These are phyloP conservation scores for Phyllopteryx taeniolatus DNA, from an alignment of 2,113 vertebrate genomes.

Conservation along the genomic window DNA sequence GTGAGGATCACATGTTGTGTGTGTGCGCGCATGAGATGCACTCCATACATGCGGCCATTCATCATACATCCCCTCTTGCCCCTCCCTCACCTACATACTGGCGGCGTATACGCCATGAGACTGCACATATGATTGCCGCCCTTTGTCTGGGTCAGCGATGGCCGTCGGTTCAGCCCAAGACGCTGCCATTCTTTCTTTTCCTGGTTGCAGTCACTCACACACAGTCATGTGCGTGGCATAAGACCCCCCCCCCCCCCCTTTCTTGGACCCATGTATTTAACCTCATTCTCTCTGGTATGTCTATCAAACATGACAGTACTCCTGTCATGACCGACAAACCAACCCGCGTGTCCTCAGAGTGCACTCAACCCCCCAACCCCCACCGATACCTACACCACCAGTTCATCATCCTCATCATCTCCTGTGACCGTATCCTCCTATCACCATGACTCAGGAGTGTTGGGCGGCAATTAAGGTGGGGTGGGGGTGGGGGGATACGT, in stretches of 20 bases:
- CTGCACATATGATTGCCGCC: conserved; percentile 55
- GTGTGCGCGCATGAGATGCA: conserved; percentile 24
- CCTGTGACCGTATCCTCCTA: conserved; percentile 61
- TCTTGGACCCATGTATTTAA: conserved; percentile 33
- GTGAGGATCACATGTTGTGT: conserved; percentile 16
- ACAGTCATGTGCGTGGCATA: conserved; percentile 54
- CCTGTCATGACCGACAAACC: conserved; percentile 48
- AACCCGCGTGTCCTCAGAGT: conserved; percentile 52
- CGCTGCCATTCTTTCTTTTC: conserved; percentile 5
- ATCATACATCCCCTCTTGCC: conserved; percentile 3
- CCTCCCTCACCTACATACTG: conserved; percentile 3
- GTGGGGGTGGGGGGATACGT: background rate
- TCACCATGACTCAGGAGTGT: conserved; percentile 59
- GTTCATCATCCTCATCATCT: conserved; percentile 48
- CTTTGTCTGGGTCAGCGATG: conserved; percentile 63
- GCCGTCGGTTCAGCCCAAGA: conserved; percentile 35
- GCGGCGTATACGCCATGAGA: conserved; percentile 35
- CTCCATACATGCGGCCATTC: conserved; percentile 13
- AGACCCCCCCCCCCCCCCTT: conserved; percentile 32
- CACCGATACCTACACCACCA: conserved; percentile 22
- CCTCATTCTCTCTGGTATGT: conserved; percentile 37
- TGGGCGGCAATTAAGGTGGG: conserved; percentile 39
- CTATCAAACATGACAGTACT: conserved; percentile 52
- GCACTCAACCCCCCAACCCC: conserved; percentile 20
- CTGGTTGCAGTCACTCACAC: background rate